phyloP scores from a whole-genome alignment of 2,888 invertebrate genomes.

The Thymelicus acteon region DNA sequence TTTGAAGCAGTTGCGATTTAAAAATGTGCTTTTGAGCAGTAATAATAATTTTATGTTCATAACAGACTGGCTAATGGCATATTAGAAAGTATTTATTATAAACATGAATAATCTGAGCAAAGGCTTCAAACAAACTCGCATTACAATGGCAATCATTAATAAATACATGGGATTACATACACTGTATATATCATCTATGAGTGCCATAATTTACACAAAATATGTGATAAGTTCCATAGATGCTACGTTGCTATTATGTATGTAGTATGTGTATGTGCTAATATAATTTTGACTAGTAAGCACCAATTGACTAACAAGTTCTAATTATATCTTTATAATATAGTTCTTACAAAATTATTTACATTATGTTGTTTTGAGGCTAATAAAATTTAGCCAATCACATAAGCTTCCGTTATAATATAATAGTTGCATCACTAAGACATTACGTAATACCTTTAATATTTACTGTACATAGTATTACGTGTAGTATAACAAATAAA shows the following conservation, averaged over 20 bases:
- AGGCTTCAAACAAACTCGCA: slow-evolving; percentile 29
- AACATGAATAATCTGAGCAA: background rate
- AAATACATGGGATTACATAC: slow-evolving; percentile 15
- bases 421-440: slow-evolving; percentile 48
- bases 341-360: slow-evolving; percentile 63
- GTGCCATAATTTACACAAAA: slow-evolving; percentile 34
- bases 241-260: slow-evolving; percentile 17
- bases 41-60: background rate
- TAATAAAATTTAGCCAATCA: slow-evolving; percentile 77
- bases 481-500: slow-evolving; percentile 38
- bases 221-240: slow-evolving; percentile 33
- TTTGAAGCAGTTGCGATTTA: slow-evolving; percentile 16
- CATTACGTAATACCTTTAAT: slow-evolving; percentile 30
- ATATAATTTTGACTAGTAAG: slow-evolving; percentile 85
- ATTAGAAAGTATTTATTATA: background rate
- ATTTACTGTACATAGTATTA: slow-evolving; percentile 36
- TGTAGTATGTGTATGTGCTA: slow-evolving; percentile 69
- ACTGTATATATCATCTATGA: slow-evolving; percentile 24
- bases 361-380: slow-evolving; percentile 58
- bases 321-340: slow-evolving; percentile 52
- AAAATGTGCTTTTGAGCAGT: background rate
- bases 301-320: slow-evolving; percentile 78
- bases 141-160: slow-evolving; percentile 5
- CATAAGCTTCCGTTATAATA: slow-evolving; percentile 50
- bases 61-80: background rate